Evolutionary conservation across 2,113 vertebrate species (phyloP), one percentile per base, ranked within the genome.

Genomic region (Henicopernis longicauda): DNA sequence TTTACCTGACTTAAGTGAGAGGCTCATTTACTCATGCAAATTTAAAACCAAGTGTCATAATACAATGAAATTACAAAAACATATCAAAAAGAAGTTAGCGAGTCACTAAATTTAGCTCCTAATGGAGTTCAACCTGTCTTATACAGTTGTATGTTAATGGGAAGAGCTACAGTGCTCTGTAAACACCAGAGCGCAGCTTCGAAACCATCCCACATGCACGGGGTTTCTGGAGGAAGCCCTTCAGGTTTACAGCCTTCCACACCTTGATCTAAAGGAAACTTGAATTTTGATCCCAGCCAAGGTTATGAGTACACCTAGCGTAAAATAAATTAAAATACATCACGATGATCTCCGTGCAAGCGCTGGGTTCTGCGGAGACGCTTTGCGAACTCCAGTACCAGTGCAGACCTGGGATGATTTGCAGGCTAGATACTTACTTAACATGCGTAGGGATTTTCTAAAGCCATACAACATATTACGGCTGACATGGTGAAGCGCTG

Each of bases 11-110:
- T 97, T 96, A 58, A 58, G 80, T 71, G 81, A 96, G 86, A 97
- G 86, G 94, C 80, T 96, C 93, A 96, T 96, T 97, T 92, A 95
- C 79, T 90, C 96, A 94, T 94, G 96, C 66, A 97, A 97, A 97
- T 97, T 82, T 95, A 91, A 97, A 98, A 96, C 63, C 87, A 90
- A 97, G 89, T 97, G 97, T 97, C 96, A 97, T 97, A 96, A 97
- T 97, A 96, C 90, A 97, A 94, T 77, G 91, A 96, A 79, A 94
- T 97, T 95, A 96, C 87, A 95, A 95, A 97, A 97, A 96, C 82
- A 96, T 90, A 96, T 87, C 87, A 87, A 89, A 94, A 94, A 95
- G 97, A 94, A 98, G 91, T 93, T 55, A 97, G 84, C 44, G 66
- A 97, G 89, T 83, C 94, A 97, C 97, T 95, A 94, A 97, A 97